phyloP scores from a whole-genome alignment of 2,113 vertebrate species.

The Oryzias celebensis region DNA sequence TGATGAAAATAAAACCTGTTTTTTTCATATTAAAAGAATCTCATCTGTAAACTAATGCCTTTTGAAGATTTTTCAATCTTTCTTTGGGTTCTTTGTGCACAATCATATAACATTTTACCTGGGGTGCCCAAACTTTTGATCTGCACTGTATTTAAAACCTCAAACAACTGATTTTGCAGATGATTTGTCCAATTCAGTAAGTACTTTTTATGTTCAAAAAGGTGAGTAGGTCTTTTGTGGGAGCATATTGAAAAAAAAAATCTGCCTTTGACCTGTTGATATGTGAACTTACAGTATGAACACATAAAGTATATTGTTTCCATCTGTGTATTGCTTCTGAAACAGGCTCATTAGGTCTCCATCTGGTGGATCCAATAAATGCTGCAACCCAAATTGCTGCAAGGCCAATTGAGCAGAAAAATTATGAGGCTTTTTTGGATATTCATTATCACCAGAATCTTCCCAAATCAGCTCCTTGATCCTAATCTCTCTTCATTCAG shows the following conservation, averaged over 20 bases:
- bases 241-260: constrained; percentile 1
- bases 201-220: too few relatives aligned
- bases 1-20: too few relatives aligned
- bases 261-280: constrained; percentile 26
- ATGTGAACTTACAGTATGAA: constrained; percentile 37
- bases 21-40: too few relatives aligned
- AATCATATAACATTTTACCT: too few relatives aligned
- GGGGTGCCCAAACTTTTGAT: too few relatives aligned
- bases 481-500: constrained; percentile 19
- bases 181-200: too few relatives aligned
- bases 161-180: too few relatives aligned
- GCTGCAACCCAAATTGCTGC: constrained; percentile 82
- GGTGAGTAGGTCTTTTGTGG: too few relatives aligned
- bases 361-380: constrained; percentile 82
- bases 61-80: too few relatives aligned
- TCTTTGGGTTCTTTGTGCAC: too few relatives aligned
- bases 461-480: constrained; percentile 34
- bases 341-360: constrained; percentile 85
- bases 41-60: too few relatives aligned
- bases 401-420: constrained; percentile 84
- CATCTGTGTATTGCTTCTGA: constrained; percentile 77
- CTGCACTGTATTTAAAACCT: too few relatives aligned
- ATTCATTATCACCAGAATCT: constrained; percentile 52
- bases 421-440: constrained; percentile 76
- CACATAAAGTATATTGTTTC: constrained; percentile 61